Evolutionary conservation across 2,797 vertebrate genomes (phyloP).

Genomic region (Nothura maculosa): DNA sequence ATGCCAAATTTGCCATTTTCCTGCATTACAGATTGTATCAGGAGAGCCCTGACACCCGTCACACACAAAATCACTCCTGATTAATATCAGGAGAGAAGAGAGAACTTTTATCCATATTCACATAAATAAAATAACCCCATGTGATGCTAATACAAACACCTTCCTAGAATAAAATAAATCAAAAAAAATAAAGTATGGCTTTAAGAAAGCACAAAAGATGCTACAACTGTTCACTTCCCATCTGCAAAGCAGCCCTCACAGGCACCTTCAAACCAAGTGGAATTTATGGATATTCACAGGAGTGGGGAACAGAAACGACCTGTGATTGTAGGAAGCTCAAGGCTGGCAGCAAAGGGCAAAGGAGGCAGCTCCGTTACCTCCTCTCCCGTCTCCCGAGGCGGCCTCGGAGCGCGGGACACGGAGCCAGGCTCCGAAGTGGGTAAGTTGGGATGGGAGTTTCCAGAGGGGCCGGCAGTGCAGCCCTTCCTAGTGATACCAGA

Average conservation of each 20-base stretch:
- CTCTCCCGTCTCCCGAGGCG: slow-evolving; percentile 5
- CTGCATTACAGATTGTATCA: not conserved
- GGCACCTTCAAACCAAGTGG: not conserved
- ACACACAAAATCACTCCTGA: not conserved
- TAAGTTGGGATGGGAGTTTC: not conserved
- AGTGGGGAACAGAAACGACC: not conserved
- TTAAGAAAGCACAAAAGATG: not conserved
- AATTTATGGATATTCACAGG: slow-evolving; percentile 41
- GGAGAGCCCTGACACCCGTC: not conserved
- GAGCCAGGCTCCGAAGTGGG: slow-evolving; percentile 28
- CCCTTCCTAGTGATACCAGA: not conserved
- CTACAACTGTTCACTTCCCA: not conserved
- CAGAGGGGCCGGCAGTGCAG: not conserved
- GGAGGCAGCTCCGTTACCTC: not conserved
- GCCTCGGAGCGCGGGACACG: not conserved
- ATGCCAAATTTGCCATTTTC: not conserved
- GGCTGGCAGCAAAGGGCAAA: slow-evolving; percentile 49
- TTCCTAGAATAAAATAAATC: not conserved
- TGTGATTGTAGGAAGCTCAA: slow-evolving; percentile 35
- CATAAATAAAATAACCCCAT: not conserved
- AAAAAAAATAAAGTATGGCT: not conserved
- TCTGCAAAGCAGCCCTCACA: not conserved
- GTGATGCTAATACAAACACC: not conserved
- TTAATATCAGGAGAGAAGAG: not conserved
- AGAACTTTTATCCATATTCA: not conserved